phyloP scores from a whole-genome alignment of 1,140 invertebrate species.

The Hycleus cichorii region DNA sequence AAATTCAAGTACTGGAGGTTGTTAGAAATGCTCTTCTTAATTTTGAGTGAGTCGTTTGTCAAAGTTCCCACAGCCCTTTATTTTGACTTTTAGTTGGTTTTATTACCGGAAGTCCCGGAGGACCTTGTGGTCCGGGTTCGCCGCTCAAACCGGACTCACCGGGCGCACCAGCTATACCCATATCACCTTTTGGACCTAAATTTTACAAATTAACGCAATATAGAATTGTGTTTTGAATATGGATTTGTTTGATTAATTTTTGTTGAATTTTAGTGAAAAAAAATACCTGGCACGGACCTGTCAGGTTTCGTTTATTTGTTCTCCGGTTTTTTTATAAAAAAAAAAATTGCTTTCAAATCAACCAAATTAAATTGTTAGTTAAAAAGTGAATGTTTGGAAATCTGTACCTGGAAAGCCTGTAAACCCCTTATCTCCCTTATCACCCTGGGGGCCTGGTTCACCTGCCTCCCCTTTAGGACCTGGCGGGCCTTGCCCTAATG shows the following conservation, averaged over 20 bases:
- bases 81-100: not conserved
- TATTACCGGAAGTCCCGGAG: slow-evolving; percentile 68
- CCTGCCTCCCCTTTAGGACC: slow-evolving; percentile 49
- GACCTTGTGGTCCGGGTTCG: slow-evolving; percentile 78
- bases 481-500: slow-evolving; percentile 41
- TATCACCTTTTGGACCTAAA: slow-evolving; percentile 39
- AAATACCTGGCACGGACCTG: too few species aligned
- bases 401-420: slow-evolving; percentile 44
- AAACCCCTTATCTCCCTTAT: slow-evolving; percentile 81
- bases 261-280: too few species aligned
- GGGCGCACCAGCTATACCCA: slow-evolving; percentile 66
- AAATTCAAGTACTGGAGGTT: too few species aligned
- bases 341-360: slow-evolving; percentile 4
- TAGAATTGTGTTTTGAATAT: not conserved
- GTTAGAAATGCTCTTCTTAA: too few species aligned
- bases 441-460: slow-evolving; percentile 72
- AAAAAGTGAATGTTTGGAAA: not conserved
- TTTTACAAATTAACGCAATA: not conserved
- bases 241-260: not conserved
- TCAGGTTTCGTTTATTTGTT: too few species aligned
- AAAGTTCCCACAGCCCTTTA: too few species aligned
- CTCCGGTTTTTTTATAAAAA: not conserved
- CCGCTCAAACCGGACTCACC: slow-evolving; percentile 74
- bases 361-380: not conserved
- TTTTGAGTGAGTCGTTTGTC: too few species aligned